Evolutionary conservation across 2,888 invertebrate species (phyloP).

Genomic region (Diploptera punctata): DNA sequence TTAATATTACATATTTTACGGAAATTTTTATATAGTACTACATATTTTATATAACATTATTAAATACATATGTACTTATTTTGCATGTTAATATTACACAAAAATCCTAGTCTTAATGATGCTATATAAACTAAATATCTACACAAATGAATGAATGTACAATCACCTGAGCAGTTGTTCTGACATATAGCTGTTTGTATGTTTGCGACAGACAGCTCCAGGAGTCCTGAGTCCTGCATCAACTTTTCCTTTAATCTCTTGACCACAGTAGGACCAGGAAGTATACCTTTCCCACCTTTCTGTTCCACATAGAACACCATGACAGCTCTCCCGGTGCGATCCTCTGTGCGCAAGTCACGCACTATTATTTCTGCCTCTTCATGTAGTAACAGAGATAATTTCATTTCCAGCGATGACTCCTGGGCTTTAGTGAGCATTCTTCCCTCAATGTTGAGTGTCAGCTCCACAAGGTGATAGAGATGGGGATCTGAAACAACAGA

Average conservation of each 20-base stretch:
- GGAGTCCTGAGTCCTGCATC: slow-evolving; percentile 70
- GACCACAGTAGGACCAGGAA: slow-evolving; percentile 71
- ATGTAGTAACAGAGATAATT: slow-evolving; percentile 78
- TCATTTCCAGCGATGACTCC: slow-evolving; percentile 77
- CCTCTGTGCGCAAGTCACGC: slow-evolving; percentile 61
- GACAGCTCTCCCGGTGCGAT: slow-evolving; percentile 66
- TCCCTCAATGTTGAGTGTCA: slow-evolving; percentile 80
- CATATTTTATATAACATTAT: no score
- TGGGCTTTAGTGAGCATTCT: slow-evolving; percentile 71
- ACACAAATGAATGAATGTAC: no score
- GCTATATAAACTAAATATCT: no score
- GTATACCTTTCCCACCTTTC: slow-evolving; percentile 57
- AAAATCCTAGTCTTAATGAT: no score
- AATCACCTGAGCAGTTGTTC: slow-evolving; percentile 82
- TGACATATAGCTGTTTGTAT: slow-evolving; percentile 89
- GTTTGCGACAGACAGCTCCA: slow-evolving; percentile 75
- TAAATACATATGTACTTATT: no score
- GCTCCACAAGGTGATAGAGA: slow-evolving; percentile 77
- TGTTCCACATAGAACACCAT: slow-evolving; percentile 73
- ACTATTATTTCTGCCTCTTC: slow-evolving; percentile 71
- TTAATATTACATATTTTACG: no score
- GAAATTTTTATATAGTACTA: no score
- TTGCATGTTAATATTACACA: no score
- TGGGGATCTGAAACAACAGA: slow-evolving; percentile 79
- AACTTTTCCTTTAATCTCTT: slow-evolving; percentile 70